These are phyloP conservation scores for Neolamprologus caudopunctatus DNA, from an alignment of 2,113 vertebrate genomes.

Conservation along the genomic window DNA sequence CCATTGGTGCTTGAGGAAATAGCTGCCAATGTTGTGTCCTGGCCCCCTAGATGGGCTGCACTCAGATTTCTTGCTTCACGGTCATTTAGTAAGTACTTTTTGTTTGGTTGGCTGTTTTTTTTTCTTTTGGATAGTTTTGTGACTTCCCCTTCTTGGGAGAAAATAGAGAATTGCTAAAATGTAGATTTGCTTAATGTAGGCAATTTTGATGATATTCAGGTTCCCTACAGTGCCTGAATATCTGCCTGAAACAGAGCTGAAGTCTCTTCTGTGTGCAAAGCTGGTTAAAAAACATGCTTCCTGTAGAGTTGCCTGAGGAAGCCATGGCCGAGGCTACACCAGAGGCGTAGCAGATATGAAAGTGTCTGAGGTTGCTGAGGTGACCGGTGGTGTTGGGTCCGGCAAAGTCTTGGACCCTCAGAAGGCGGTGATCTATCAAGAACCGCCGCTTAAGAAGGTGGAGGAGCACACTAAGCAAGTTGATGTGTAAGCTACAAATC, in stretches of 20 bases:
- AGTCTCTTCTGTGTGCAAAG: rapidly evolving
- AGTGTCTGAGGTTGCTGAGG: background rate
- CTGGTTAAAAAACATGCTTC: background rate
- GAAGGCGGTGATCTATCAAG: background rate
- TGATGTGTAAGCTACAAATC: background rate
- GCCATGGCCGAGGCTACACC: rapidly evolving
- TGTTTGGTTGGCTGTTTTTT: background rate
- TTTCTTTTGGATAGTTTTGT: background rate
- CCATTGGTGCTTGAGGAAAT: background rate
- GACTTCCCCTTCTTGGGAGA: rapidly evolving
- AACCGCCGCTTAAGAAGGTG: rapidly evolving
- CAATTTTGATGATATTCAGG: rapidly evolving
- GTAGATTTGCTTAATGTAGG: background rate
- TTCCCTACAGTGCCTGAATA: background rate
- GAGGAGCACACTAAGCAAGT: background rate
- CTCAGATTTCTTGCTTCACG: background rate
- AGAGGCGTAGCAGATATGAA: background rate
- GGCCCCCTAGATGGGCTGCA: background rate
- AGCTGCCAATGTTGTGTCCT: background rate
- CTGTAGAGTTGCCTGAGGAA: rapidly evolving
- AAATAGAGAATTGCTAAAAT: background rate
- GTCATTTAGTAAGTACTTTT: background rate
- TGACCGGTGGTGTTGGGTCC: rapidly evolving
- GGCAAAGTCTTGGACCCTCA: background rate
- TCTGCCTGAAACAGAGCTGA: background rate